Percentiles rank a stretch among this genome's conserved stretches.
phyloP scores from a whole-genome alignment of 2,888 invertebrate genomes.

The Ochropleura leucogaster region DNA sequence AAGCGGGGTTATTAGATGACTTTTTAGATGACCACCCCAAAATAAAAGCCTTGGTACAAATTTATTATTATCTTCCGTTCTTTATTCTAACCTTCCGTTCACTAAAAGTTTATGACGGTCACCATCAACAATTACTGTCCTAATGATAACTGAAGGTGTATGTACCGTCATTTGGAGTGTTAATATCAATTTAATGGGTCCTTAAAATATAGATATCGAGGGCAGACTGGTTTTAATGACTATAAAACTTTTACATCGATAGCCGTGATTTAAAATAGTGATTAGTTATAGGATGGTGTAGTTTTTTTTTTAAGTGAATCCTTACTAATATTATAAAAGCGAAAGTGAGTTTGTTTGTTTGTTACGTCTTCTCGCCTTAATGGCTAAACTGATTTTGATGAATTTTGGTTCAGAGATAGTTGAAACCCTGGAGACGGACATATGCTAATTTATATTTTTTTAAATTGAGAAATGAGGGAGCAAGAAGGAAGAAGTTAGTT shows the following conservation, averaged over 20 bases:
- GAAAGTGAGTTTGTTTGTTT: too few species aligned
- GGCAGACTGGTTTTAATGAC: not conserved
- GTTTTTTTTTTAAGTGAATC: too few species aligned
- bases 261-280: not conserved
- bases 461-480: too few species aligned
- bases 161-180: not conserved
- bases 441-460: too few species aligned
- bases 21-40: too few species aligned
- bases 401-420: too few species aligned
- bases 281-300: not conserved
- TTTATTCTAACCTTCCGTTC: not conserved
- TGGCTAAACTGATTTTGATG: too few species aligned
- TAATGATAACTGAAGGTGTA: not conserved
- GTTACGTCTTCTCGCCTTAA: too few species aligned
- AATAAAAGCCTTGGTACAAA: not conserved
- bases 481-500: too few species aligned
- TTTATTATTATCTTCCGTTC: not conserved
- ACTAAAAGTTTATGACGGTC: not conserved
- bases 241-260: slow-evolving; percentile 4
- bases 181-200: not conserved
- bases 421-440: too few species aligned
- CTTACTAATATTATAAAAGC: too few species aligned
- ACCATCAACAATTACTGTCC: not conserved
- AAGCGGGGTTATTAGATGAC: too few species aligned
- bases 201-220: not conserved